Percentiles rank a stretch among this genome's conserved stretches.
Evolutionary conservation across 2,888 invertebrate species (phyloP).

Genomic region (Thecophora atra): DNA sequence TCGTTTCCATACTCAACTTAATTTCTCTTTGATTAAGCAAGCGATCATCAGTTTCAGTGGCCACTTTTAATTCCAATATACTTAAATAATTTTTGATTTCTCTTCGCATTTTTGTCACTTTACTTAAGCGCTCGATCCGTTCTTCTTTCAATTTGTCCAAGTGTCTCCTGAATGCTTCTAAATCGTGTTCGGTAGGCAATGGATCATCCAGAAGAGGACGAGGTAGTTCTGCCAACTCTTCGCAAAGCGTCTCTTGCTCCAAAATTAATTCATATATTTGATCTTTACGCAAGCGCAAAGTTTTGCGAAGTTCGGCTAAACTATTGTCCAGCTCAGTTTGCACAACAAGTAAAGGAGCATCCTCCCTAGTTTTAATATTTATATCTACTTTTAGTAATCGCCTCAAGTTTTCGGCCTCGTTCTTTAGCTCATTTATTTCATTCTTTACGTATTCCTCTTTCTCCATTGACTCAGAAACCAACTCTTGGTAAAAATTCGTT

Average conservation of each 20-base stretch:
- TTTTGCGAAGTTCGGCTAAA: constrained; percentile 70
- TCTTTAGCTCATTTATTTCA: constrained; percentile 66
- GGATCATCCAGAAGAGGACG: constrained; percentile 60
- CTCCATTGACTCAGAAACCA: constrained; percentile 71
- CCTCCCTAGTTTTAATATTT: constrained; percentile 49
- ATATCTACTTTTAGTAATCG: constrained; percentile 57
- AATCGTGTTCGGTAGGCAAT: constrained; percentile 72
- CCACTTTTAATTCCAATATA: constrained; percentile 59
- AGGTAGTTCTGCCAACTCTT: constrained; percentile 58
- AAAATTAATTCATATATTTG: constrained; percentile 66
- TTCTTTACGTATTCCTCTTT: constrained; percentile 69
- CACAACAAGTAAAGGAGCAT: constrained; percentile 66
- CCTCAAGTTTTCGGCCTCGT: constrained; percentile 56
- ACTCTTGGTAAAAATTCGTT: constrained; percentile 70
- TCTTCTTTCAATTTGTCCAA: constrained; percentile 72
- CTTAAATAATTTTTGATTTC: constrained; percentile 63
- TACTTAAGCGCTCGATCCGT: constrained; percentile 68
- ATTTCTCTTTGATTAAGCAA: constrained; percentile 68
- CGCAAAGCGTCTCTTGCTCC: constrained; percentile 65
- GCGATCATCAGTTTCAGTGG: constrained; percentile 55
- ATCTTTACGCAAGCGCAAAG: constrained; percentile 67
- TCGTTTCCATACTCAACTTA: constrained; percentile 71
- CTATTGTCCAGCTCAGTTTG: constrained; percentile 71
- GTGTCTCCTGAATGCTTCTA: constrained; percentile 70
- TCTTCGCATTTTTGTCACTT: constrained; percentile 59